Conservation (phyloP, 2,888 invertebrate genomes). For the Ashinkailepas kermadecensis region DNA sequence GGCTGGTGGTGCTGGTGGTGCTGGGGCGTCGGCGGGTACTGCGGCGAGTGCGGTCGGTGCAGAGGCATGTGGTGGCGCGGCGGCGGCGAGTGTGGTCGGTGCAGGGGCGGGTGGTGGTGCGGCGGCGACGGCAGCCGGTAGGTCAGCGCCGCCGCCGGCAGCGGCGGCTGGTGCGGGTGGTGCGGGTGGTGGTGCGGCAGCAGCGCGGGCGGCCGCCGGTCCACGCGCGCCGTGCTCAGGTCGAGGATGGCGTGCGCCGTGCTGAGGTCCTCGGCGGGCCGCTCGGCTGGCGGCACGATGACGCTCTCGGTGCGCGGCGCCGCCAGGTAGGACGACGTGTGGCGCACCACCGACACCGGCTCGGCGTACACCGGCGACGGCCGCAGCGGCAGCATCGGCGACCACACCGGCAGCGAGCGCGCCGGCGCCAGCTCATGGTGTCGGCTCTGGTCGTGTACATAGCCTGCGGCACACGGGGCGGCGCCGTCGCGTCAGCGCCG, state of each 20-base stretch:
- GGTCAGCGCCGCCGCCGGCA: not conserved
- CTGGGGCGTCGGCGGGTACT: slow-evolving; percentile 17
- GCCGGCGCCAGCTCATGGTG: slow-evolving; percentile 40
- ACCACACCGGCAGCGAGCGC: slow-evolving; percentile 24
- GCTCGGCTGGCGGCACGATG: slow-evolving; percentile 32
- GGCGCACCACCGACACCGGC: slow-evolving; percentile 23
- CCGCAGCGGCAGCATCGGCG: slow-evolving; percentile 35
- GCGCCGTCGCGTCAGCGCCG: not conserved
- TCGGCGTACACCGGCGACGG: slow-evolving; percentile 28
- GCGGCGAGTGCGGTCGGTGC: slow-evolving; percentile 24
- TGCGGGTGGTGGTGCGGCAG: slow-evolving; percentile 38
- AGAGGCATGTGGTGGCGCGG: slow-evolving; percentile 12
- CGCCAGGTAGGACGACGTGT: slow-evolving; percentile 13
- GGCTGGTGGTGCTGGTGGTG: not conserved
- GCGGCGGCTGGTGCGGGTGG: slow-evolving; percentile 39
- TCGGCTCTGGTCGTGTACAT: not conserved
- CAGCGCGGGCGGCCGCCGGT: slow-evolving; percentile 45
- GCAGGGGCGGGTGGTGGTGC: slow-evolving; percentile 23
- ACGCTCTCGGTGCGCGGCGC: slow-evolving; percentile 28
- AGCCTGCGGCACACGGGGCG: not conserved
- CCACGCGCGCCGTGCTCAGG: slow-evolving; percentile 61
- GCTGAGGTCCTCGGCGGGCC: slow-evolving; percentile 60
- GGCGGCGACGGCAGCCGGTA: slow-evolving; percentile 26
- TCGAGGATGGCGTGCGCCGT: slow-evolving; percentile 84
- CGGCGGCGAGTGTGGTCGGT: slow-evolving; percentile 21